phyloP scores from a whole-genome alignment of 2,113 vertebrate species.

The Hypocryptadius cinnamomeus region DNA sequence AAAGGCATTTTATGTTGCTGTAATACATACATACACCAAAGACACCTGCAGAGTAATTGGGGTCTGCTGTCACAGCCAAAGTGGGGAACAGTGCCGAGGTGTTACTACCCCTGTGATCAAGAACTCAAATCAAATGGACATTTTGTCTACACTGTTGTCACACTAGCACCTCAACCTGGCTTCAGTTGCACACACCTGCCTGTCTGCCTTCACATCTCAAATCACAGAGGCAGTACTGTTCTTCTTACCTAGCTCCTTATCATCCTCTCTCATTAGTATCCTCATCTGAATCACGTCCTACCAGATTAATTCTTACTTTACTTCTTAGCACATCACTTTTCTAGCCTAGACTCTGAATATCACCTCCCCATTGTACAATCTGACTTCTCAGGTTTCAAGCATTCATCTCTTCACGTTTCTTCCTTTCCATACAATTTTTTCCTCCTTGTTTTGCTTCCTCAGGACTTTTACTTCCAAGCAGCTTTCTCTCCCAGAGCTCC shows the following conservation, averaged over 20 bases:
- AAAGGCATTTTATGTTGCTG: background rate
- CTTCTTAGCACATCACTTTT: background rate
- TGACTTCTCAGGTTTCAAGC: background rate
- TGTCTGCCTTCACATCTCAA: background rate
- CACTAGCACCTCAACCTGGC: background rate
- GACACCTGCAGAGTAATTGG: background rate
- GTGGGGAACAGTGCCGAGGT: accelerated
- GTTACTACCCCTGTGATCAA: background rate
- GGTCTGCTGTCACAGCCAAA: background rate
- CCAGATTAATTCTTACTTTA: background rate
- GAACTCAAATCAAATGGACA: background rate
- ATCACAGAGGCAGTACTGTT: accelerated
- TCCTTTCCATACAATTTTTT: background rate
- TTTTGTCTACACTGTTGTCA: background rate
- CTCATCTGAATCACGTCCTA: background rate
- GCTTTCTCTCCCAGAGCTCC: background rate
- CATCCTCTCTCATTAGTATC: background rate
- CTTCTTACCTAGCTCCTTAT: background rate
- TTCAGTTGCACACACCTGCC: background rate
- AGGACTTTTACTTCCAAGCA: background rate
- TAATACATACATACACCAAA: background rate
- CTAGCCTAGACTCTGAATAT: background rate
- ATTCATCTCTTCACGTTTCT: accelerated
- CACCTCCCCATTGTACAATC: background rate
- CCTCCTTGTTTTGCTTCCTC: background rate